These are phyloP conservation scores for Agrotis exclamationis DNA, from an alignment of 2,888 invertebrate genomes.

Conservation along the genomic window DNA sequence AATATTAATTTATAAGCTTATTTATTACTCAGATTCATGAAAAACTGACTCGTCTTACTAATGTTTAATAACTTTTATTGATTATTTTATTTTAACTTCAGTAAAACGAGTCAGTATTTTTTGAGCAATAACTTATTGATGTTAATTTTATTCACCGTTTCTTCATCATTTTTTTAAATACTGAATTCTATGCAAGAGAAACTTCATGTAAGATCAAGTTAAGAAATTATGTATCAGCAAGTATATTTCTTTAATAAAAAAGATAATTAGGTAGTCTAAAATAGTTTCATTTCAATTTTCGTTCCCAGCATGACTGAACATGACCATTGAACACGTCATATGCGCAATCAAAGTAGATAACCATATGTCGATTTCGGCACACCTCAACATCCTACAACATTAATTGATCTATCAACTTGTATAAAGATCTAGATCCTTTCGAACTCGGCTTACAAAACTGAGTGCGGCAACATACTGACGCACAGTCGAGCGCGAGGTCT, in stretches of 20 bases:
- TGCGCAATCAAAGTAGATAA: constrained; percentile 71
- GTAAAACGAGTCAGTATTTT: background rate
- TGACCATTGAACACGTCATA: constrained; percentile 5
- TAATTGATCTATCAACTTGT: constrained; percentile 83
- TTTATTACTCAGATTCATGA: too few relatives aligned
- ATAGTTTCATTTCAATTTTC: constrained; percentile 28
- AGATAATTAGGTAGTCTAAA: background rate
- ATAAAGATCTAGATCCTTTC: constrained; percentile 87
- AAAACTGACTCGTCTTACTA: too few relatives aligned
- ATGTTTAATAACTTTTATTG: too few relatives aligned
- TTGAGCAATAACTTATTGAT: constrained; percentile 8
- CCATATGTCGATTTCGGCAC: constrained; percentile 73
- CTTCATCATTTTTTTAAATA: too few relatives aligned
- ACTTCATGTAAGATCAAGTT: constrained; percentile 17
- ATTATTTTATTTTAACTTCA: too few relatives aligned
- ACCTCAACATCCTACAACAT: constrained; percentile 72
- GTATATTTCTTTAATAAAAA: constrained; percentile 41
- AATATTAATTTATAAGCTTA: too few relatives aligned
- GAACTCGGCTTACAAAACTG: constrained; percentile 86
- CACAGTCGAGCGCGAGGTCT: constrained; percentile 80
- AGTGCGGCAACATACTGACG: constrained; percentile 75
- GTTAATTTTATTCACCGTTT: constrained; percentile 23
- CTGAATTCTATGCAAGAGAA: constrained; percentile 5
- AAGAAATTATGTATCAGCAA: constrained; percentile 20
- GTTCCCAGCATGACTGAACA: background rate